Percentiles rank a stretch among this genome's conserved stretches.
Evolutionary conservation across 2,797 vertebrate genomes (phyloP).

Genomic region (Jordanella pulchra): DNA sequence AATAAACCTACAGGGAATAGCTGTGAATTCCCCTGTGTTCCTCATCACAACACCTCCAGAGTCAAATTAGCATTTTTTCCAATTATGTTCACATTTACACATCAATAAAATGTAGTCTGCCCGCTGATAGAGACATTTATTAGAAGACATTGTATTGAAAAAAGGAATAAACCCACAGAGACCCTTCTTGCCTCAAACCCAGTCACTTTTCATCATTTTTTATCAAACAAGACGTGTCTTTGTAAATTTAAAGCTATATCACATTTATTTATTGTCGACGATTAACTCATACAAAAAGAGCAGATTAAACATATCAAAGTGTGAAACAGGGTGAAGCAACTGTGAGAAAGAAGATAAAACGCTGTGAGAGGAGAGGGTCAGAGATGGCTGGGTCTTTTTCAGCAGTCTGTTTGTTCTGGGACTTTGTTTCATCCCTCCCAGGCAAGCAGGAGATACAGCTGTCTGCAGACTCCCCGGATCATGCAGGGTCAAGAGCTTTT

Average conservation of each 20-base stretch:
- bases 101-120: slow-evolving; percentile 9
- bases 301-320: slow-evolving; percentile 63
- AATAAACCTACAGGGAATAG: slow-evolving; percentile 41
- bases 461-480: slow-evolving; percentile 48
- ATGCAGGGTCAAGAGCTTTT: slow-evolving; percentile 65
- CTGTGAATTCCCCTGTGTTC: slow-evolving; percentile 40
- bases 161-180: slow-evolving; percentile 21
- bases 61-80: slow-evolving; percentile 17
- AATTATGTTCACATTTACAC: slow-evolving; percentile 24
- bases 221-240: slow-evolving; percentile 36
- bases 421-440: slow-evolving; percentile 57
- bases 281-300: slow-evolving; percentile 58
- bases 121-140: slow-evolving; percentile 13
- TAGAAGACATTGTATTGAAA: not conserved
- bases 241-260: slow-evolving; percentile 31
- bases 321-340: slow-evolving; percentile 42
- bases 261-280: slow-evolving; percentile 53
- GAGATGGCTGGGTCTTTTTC: slow-evolving; percentile 34
- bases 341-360: slow-evolving; percentile 56
- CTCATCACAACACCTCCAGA: slow-evolving; percentile 11
- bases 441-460: slow-evolving; percentile 45
- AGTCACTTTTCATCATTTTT: slow-evolving; percentile 34
- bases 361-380: slow-evolving; percentile 15
- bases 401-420: slow-evolving; percentile 49
- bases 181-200: slow-evolving; percentile 12